These are phyloP conservation scores for Tragelaphus imberbis DNA, from an alignment of 2,113 vertebrate genomes.

Conservation along the genomic window DNA sequence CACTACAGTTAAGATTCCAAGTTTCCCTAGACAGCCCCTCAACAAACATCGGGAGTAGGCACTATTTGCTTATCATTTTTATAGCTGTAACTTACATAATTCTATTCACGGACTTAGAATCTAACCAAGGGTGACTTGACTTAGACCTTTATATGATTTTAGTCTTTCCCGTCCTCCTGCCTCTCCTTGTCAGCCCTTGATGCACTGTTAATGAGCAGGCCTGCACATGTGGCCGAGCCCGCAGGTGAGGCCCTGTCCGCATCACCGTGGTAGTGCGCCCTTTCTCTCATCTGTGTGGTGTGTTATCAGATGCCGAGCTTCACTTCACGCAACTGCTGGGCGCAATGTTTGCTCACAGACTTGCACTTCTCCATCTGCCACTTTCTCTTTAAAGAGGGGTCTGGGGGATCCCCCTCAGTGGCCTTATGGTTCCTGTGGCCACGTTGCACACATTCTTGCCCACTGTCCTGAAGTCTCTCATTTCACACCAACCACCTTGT, in stretches of 20 bases:
- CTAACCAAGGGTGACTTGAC: not conserved
- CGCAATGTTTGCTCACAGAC: not conserved
- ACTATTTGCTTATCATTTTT: not conserved
- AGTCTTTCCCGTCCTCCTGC: not conserved
- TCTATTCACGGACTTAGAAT: not conserved
- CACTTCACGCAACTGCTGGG: not conserved
- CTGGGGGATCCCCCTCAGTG: not conserved
- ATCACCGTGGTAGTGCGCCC: not conserved
- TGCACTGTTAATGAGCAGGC: not conserved
- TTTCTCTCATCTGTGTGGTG: not conserved
- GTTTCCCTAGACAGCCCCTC: not conserved
- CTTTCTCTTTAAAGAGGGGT: not conserved
- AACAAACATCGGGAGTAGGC: not conserved
- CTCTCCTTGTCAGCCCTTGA: not conserved
- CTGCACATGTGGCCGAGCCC: accelerated
- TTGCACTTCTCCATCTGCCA: not conserved
- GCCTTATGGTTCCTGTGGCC: not conserved
- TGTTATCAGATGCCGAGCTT: not conserved
- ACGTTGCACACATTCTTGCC: accelerated
- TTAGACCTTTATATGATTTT: not conserved
- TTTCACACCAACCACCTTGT: not conserved
- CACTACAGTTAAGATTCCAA: not conserved
- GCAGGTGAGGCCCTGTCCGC: accelerated
- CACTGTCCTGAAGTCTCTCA: not conserved
- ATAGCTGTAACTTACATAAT: not conserved